Percentiles rank a stretch among this genome's conserved stretches.
phyloP scores from a whole-genome alignment of 2,888 invertebrate genomes.

The Latheticus oryzae region DNA sequence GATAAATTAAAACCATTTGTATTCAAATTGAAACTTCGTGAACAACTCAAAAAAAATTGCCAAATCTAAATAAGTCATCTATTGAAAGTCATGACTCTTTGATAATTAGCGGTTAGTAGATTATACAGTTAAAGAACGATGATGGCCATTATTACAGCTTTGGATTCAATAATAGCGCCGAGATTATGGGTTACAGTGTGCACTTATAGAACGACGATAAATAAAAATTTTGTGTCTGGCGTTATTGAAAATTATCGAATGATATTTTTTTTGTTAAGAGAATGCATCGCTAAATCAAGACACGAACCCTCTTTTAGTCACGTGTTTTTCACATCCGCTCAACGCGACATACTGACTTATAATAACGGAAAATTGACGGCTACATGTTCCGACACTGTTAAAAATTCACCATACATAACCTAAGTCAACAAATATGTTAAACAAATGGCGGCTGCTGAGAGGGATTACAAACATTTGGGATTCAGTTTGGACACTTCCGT shows the following conservation, averaged over 20 bases:
- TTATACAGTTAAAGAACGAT: conserved; percentile 33
- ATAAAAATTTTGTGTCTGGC: conserved; percentile 32
- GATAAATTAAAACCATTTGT: conserved; percentile 38
- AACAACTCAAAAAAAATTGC: conserved; percentile 24
- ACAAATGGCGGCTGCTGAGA: conserved; percentile 14
- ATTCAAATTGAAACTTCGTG: conserved; percentile 40
- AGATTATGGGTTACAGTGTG: conserved; percentile 31
- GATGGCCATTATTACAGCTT: conserved; percentile 32
- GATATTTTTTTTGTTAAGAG: conserved; percentile 34
- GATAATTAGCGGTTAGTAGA: conserved; percentile 25
- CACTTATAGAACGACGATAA: conserved; percentile 30
- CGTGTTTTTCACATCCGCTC: conserved; percentile 61
- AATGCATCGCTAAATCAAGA: conserved; percentile 55
- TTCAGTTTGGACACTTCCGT: no score
- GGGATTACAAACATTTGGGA: no score
- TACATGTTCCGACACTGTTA: conserved; percentile 37
- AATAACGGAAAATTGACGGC: conserved; percentile 59
- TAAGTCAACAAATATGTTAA: conserved; percentile 49
- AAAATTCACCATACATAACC: conserved; percentile 53
- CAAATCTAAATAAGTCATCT: conserved; percentile 37
- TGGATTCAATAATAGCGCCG: conserved; percentile 32
- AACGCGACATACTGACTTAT: conserved; percentile 64
- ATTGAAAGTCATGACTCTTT: conserved; percentile 32
- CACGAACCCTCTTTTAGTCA: conserved; percentile 61
- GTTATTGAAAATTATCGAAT: conserved; percentile 34